Evolutionary conservation across 2,888 invertebrate species (phyloP), one percentile per base, ranked within the genome.

Genomic region (Synergus umbraculus): DNA sequence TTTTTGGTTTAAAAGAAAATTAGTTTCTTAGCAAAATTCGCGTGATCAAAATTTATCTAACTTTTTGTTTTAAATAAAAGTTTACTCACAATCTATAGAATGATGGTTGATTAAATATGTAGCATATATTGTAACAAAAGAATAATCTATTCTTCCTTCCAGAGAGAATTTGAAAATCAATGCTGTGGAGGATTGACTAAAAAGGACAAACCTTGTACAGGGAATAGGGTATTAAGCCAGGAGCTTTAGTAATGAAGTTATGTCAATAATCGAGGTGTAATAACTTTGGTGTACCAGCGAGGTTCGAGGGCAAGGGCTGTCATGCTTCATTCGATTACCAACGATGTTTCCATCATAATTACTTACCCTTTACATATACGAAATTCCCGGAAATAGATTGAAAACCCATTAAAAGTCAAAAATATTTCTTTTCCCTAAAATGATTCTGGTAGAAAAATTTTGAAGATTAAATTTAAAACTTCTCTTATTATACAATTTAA

Each of bases 221-320:
- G 73, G 54, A 37, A 15, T 54, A 15, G 49, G 49, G n/a, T 73
- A 73, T 54, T 73, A 54, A 73, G 54, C 73, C 54, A 8, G 49
- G 9, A n/a, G 73, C 82, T 86, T 79, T 84, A 81, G 79, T 84
- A 87, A 87, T 87, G 80, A 78, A 87, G 85, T 85, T 84, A 84
- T 86, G 83, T 85, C 84, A 86, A 87, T 87, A 87, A 87, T 84
- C 84, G 81, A 85, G 78, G 76, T 76, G 81, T 85, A 87, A 87
- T 87, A 87, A 87, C 84, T 86, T 82, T 43, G 81, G 81, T 54
- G 49, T 54, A 54, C 73, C 49, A 73, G 0, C 22, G 37, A 54
- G 29, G 37, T 54, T 73, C 46, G 37, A 73, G 80, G 81, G 76
- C 81, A 81, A 79, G 82, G 79, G 79, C 81, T 84, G 85, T 84